A percentile compares a stretch with the other conserved stretches of the same genome.
Evolutionary conservation across 2,888 invertebrate species (phyloP).

Genomic region (Diachrysia chrysitis): DNA sequence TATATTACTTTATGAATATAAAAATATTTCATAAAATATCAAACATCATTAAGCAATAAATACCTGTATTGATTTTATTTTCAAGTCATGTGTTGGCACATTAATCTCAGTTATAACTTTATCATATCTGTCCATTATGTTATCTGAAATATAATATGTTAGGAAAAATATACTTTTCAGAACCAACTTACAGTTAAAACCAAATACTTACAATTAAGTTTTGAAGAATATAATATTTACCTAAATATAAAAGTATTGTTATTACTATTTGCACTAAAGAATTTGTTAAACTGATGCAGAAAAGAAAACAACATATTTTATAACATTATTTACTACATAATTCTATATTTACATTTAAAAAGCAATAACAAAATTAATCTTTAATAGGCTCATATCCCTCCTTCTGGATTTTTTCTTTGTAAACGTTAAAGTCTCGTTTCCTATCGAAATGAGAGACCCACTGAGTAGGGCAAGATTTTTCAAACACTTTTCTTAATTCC

Average conservation of each 20-base stretch:
- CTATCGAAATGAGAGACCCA: conserved; percentile 99
- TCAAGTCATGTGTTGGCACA: conserved; percentile 63
- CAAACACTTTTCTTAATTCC: conserved; percentile 92
- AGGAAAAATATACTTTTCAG: conserved; percentile 17
- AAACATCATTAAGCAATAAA: conserved; percentile 13
- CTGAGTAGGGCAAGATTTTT: conserved; percentile 93
- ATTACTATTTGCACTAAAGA: background rate
- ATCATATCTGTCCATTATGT: conserved; percentile 66
- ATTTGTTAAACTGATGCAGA: conserved; percentile 7
- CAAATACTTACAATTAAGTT: background rate
- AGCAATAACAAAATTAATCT: conserved; percentile 73
- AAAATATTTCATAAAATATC: background rate
- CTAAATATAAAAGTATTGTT: conserved; percentile 6
- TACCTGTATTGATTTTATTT: conserved; percentile 73
- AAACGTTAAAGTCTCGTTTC: conserved; percentile 95
- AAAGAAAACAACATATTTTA: conserved; percentile 72
- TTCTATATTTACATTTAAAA: conserved; percentile 77
- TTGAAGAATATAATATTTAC: conserved; percentile 15
- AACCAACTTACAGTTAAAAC: background rate
- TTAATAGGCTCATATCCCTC: conserved; percentile 95
- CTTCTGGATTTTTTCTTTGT: conserved; percentile 95
- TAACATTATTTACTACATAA: conserved; percentile 82
- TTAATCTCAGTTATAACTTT: conserved; percentile 58
- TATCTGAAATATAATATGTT: conserved; percentile 46
- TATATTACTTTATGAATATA: background rate